phyloP scores from a whole-genome alignment of 2,888 invertebrate species.

The Hydraecia micacea region DNA sequence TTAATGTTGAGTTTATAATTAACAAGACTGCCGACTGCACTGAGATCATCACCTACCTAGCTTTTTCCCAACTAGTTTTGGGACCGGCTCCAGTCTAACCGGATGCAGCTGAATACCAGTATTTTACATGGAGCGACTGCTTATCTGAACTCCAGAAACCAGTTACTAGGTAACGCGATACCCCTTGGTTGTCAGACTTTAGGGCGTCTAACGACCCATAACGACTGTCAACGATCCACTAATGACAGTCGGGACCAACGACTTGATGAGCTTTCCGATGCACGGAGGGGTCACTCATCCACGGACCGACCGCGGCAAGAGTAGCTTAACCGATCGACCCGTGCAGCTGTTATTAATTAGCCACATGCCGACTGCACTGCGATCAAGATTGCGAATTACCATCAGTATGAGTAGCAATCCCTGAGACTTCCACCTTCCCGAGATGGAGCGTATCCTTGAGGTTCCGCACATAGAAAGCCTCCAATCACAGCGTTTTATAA shows the following conservation, averaged over 20 bases:
- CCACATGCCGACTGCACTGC: not conserved
- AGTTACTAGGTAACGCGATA: not conserved
- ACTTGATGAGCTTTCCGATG: too few relatives aligned
- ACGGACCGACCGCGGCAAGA: too few relatives aligned
- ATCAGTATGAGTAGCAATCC: not conserved
- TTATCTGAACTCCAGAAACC: not conserved
- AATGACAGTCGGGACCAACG: too few relatives aligned
- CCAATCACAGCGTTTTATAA: not conserved
- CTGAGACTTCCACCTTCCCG: not conserved
- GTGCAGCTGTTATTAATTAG: not conserved
- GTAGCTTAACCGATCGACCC: not conserved
- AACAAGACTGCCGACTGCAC: not conserved
- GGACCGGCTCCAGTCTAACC: not conserved
- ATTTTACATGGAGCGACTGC: not conserved
- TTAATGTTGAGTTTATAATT: not conserved
- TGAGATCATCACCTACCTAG: not conserved
- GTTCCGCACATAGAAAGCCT: too few relatives aligned
- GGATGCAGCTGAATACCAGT: not conserved
- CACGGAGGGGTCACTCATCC: not conserved
- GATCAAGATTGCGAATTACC: not conserved
- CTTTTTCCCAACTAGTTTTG: not conserved
- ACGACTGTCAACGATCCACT: not conserved
- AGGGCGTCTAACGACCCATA: not conserved
- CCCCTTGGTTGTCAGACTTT: too few relatives aligned
- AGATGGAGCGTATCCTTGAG: not conserved